Evolutionary conservation across 2,797 vertebrate genomes (phyloP), one percentile per base, ranked within the genome.

Genomic region (Pygocentrus nattereri): DNA sequence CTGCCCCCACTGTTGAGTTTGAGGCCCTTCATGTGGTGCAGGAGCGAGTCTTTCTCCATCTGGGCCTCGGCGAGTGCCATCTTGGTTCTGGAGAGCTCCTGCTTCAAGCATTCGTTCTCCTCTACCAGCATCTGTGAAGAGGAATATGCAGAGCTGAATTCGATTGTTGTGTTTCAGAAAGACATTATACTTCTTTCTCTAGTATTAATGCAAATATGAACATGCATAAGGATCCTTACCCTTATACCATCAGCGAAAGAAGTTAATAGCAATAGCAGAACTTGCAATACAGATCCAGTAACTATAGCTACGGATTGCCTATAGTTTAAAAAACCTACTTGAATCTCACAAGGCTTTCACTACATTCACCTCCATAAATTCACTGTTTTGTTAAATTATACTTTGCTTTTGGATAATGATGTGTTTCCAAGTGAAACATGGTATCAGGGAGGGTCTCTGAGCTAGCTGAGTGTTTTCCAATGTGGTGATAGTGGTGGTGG

Each of bases 81-180:
- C 92, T 99, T 99, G 87, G 96, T 93, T 90, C 95, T 95, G 85
- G 97, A 98, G 84, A 99, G 91, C 91, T 98, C 96, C 87, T 96
- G 88, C 86, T 98, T 99, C 82, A 99, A 92, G 93, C 94, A 97
- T 91, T 99, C 97, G 80, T 99, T 99, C 91, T 99, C 98, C 87
- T 99, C 97, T 77, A 93, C 68, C 84, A 99, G 94, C 96, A 97
- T 88, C 95, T 95, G 90, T 21, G 23, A 27, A 62, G 6, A 72
- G 16, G 38, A 59, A 59, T 19, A 74, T 31, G 69, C 23, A 23
- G 5, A 44, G 44, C 52, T 56, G 27, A n/a, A 8, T 23, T 64
- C 15, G 44, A 2, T 15, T 56, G 0, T 10, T 2, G 13, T 16
- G 2, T 10, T 50, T 54, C n/a, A 49, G 21, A 15, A 25, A 50